Evolutionary conservation across 2,888 invertebrate species (phyloP), one percentile per base, ranked within the genome.

Genomic region (Drosophila lutescens): DNA sequence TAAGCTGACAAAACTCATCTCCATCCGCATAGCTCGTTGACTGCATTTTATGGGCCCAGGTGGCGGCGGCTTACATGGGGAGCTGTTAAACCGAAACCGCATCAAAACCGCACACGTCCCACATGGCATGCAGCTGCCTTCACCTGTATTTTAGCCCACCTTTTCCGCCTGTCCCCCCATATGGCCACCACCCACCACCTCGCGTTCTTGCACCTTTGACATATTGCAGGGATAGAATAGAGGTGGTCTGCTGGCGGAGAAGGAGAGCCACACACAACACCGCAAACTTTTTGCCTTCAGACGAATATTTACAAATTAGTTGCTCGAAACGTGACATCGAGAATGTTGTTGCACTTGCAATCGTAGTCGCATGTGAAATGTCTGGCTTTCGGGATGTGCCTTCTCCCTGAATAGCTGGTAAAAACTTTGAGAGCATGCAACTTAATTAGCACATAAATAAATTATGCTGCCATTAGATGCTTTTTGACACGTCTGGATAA

Each of bases 241-340:
- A 34, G 38, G n/a, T 38, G 43, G 46, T 40, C 30, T 47, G 36
- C 36, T 20, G 54, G 12, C 20, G 55, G 23, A 8, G 43, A 32
- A 30, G 15, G 2, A 13, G 6, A 23, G 32, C 30, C n/a, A n/a
- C 46, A 41, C 51, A 40, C 56, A 50, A 44, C 49, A 38, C 55
- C 66, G 62, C 57, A 66, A 67, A 76, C 73, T 76, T 77, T 65
- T 54, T 71, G 58, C 74, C 76, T 69, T 70, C 78, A 59, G 75
- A 69, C 55, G 67, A 79, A 82, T 87, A 85, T 85, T 80, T 87
- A 87, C 88, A 87, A 85, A 85, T 85, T 85, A 85, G 85, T 87
- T 87, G 82, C 80, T 69, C 65, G 73, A 87, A 87, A 87, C 85
- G 85, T 85, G 85, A 85, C 85, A 85, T 76, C 68, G 63, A 65